Base-by-base conservation (phyloP, 2,888 invertebrate genomes). In the Brachypalpus laphriformis region DNA sequence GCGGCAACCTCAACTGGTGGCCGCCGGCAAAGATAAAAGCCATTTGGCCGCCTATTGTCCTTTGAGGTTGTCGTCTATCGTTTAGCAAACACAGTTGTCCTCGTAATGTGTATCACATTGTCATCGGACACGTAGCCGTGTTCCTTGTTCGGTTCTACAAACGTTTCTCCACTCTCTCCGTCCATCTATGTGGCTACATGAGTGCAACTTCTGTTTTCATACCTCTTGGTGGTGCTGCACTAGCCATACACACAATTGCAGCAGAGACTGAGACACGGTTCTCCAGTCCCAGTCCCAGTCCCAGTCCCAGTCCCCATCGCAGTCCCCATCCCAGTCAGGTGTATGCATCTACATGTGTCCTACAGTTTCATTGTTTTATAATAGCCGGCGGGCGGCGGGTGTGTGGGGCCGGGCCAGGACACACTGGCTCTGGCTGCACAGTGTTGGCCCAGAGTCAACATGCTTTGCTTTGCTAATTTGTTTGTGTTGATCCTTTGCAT, bases 401-500 rank as follows among this genome's bases (percentile, higher is more conserved):
- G n/a, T n/a, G 11, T 37, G n/a, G 2, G 3, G 11, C 2, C 1
- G 37, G 25, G 49, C 16, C 16, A 56, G 31, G 25, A 42, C 3
- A 14, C 18, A 18, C 20, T 8, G 20, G 22, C 34, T 61, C 42
- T 54, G 20, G 37, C 8, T 18, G 31, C 42, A 20, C 3, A 54
- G 31, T 75, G 68, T 75, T 81, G 40, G 59, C 68, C 18, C 16
- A 61, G 37, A 54, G 81, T 81, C 75, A 81, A 81, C 68, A 81
- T 61, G 75, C n/a, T n/a, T n/a, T n/a, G n/a, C n/a, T 34, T 28
- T 51, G 14, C 66, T 81, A 81, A 81, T 81, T 75, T 75, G 81
- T 81, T 81, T 81, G 75, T 68, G 61, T 80, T 80, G 74, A 59
- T 74, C 74, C 74, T 72, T 54, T 81, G 68, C 61, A 68, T 66